Evolutionary conservation across 2,888 invertebrate species (phyloP), one percentile per base, ranked within the genome.

Genomic region (Xylota segnis): DNA sequence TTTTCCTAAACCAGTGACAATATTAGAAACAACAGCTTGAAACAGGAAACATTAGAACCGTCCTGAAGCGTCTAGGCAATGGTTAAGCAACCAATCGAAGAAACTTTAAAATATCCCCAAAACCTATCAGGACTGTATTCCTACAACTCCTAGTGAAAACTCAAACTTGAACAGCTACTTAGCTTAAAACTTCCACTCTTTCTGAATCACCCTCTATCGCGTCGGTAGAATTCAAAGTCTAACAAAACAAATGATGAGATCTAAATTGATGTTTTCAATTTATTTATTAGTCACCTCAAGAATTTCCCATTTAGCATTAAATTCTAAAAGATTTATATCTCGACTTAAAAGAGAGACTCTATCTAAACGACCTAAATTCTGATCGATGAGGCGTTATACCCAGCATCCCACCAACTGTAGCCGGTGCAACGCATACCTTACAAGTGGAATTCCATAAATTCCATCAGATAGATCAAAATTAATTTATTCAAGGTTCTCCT

Each of bases 401-500:
- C 56, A 59, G 43, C 61, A 43, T 59, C 32, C 16, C 0, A 47
- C 1, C 23, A 29, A 45, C n/a, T 18, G 43, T 10, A 16, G 70
- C 43, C 52, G 54, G 45, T 72, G 83, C 59, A 65, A 34, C 16
- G n/a, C 52, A 56, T 65, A 29, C 63, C 45, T 37, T 43, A 66
- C 59, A 59, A 68, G 63, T 79, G 70, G 81, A 75, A 81, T 84
- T 81, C 84, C 81, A 59, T 76, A 32, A 84, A 84, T 84, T 81
- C 75, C 75, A 81, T 68, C 66, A 70, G 79, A 79, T 84, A 76
- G 65, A 75, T 76, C 71, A 81, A 81, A 65, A 59, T 34, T 59
- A 81, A 84, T 84, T 81, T 84, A 84, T 84, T 84, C 81, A 81
- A 81, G 75, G 84, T 76, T 84, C 84, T 71, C 68, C 52, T 75